Evolutionary conservation across 2,113 vertebrate species (phyloP).

Genomic region (Tachuris rubrigastra): DNA sequence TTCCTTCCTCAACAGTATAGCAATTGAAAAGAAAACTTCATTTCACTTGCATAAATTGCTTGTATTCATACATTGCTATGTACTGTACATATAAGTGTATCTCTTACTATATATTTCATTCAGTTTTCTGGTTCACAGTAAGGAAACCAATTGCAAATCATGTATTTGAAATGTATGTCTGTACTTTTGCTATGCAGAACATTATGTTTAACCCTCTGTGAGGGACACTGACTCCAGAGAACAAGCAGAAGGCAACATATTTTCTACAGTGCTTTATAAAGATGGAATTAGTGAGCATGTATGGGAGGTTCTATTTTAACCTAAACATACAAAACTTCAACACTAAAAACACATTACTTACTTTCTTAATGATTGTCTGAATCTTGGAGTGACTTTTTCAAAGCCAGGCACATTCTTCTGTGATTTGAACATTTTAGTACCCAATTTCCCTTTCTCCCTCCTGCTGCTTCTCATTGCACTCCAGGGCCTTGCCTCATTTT

Average conservation of each 20-base stretch:
- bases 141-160: background rate
- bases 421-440: background rate
- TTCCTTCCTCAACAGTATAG: background rate
- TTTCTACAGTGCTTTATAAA: background rate
- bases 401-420: background rate
- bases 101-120: background rate
- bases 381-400: background rate
- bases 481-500: background rate
- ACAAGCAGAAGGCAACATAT: background rate
- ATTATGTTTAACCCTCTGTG: background rate
- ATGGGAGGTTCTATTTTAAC: background rate
- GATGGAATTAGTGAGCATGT: background rate
- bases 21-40: background rate
- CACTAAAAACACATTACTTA: accelerated
- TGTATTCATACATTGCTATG: accelerated
- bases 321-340: background rate
- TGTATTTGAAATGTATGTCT: background rate
- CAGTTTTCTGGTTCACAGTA: background rate
- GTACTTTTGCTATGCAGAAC: background rate
- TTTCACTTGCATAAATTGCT: background rate
- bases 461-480: background rate
- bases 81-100: accelerated
- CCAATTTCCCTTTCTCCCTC: background rate
- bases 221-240: background rate
- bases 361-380: background rate